phyloP scores from a whole-genome alignment of 2,797 vertebrate genomes.

The Melanotaenia parkinsoni region DNA sequence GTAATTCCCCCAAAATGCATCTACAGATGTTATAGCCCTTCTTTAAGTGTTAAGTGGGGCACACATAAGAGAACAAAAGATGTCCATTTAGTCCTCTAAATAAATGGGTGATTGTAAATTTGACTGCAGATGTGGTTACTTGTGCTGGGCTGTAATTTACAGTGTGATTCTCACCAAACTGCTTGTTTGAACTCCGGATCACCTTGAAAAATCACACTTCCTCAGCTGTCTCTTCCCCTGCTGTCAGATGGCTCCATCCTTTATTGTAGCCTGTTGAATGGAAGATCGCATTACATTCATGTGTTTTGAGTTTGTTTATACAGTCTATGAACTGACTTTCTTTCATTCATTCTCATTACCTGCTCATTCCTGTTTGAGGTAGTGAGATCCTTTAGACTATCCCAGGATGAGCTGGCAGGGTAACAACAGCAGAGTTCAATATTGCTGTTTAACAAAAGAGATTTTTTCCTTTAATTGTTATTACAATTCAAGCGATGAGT shows the following conservation, averaged over 20 bases:
- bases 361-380: conserved; percentile 45
- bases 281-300: conserved; percentile 32
- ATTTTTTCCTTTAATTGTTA: not conserved
- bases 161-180: not conserved
- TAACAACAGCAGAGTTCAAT: conserved; percentile 2
- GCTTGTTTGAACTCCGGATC: conserved; percentile 41
- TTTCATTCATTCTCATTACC: conserved; percentile 51
- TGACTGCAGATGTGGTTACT: not conserved
- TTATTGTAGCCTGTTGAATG: conserved; percentile 19
- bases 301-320: conserved; percentile 50
- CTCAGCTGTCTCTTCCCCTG: conserved; percentile 12
- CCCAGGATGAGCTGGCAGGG: conserved; percentile 38
- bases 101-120: not conserved
- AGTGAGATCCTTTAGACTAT: conserved; percentile 36
- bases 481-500: conserved; percentile 9
- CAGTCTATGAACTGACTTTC: conserved; percentile 31
- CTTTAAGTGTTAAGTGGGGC: not conserved
- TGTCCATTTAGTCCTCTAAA: not conserved
- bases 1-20: not conserved
- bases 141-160: not conserved
- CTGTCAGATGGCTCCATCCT: conserved; percentile 38
- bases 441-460: conserved; percentile 8
- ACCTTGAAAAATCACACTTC: conserved; percentile 21
- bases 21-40: no score
- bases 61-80: not conserved